Evolutionary conservation across 1,140 invertebrate genomes (phyloP).

Genomic region (Dinoponera quadriceps): DNA sequence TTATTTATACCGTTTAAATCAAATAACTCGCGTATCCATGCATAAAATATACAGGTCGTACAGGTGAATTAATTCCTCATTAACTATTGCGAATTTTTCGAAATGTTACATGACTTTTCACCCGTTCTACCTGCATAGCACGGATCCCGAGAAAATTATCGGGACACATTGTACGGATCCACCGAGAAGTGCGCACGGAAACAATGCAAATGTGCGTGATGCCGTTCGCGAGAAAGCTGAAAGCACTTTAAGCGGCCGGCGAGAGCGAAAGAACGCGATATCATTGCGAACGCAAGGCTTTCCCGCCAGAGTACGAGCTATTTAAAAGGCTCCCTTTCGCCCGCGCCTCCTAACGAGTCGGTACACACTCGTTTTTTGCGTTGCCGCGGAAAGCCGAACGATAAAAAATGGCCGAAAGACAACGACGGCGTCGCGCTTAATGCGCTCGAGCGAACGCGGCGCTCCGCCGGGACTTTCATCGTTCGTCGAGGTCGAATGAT

Average conservation of each 20-base stretch:
- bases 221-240: not conserved
- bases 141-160: too few species aligned
- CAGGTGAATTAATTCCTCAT: too few species aligned
- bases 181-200: too few species aligned
- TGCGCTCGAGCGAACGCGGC: conserved; percentile 5
- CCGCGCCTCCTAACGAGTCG: not conserved
- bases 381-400: not conserved
- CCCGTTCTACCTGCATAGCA: too few species aligned
- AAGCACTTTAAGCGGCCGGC: not conserved
- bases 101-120: too few species aligned
- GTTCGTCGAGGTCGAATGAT: conserved; percentile 11
- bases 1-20: too few species aligned
- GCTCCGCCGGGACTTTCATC: conserved; percentile 37
- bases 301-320: conserved; percentile 28
- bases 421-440: not conserved
- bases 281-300: not conserved
- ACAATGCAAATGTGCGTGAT: conserved; percentile 3
- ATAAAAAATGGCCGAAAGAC: not conserved
- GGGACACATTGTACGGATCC: too few species aligned
- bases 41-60: too few species aligned
- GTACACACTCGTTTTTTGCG: not conserved
- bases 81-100: too few species aligned
- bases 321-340: not conserved
- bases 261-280: not conserved
- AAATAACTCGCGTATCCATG: too few species aligned